Percentiles rank a stretch among this genome's conserved stretches.
phyloP scores from a whole-genome alignment of 2,113 vertebrate species.

The Suncus etruscus region DNA sequence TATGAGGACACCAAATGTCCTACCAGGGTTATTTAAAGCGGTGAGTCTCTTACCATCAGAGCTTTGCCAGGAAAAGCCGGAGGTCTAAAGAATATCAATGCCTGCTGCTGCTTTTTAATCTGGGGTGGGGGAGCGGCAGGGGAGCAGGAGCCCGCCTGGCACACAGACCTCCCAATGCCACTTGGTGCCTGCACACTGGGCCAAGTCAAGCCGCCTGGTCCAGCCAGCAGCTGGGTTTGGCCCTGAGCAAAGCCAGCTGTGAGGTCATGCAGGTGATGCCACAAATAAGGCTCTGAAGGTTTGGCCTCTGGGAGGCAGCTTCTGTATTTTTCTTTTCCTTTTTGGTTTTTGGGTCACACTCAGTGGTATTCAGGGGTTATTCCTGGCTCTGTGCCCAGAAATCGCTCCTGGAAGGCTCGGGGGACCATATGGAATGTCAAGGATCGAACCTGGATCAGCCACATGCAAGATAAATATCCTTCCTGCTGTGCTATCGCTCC shows the following conservation, averaged over 20 bases:
- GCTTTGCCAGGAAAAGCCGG: conserved; percentile 24
- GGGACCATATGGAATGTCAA: too few species aligned
- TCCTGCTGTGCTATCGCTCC: too few species aligned
- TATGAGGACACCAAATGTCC: not conserved
- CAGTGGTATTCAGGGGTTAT: too few species aligned
- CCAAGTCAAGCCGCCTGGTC: not conserved
- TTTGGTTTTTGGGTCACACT: too few species aligned
- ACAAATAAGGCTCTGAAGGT: conserved; percentile 64
- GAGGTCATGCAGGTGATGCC: conserved; percentile 69
- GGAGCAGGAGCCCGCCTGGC: conserved; percentile 20
- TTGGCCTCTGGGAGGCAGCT: not conserved
- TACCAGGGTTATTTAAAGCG: not conserved
- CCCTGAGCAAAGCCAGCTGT: conserved; percentile 3
- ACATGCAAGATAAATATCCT: too few species aligned
- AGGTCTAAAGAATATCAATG: not conserved
- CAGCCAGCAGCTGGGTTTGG: conserved; percentile 19
- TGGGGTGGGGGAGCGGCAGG: not conserved
- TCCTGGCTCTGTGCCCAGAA: too few species aligned
- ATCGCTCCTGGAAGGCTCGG: too few species aligned
- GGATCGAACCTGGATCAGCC: too few species aligned
- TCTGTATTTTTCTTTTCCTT: too few species aligned
- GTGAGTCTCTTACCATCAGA: not conserved
- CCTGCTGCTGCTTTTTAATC: conserved; percentile 20
- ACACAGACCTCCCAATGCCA: conserved; percentile 56
- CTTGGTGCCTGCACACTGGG: conserved; percentile 34